Evolutionary conservation across 2,797 vertebrate species (phyloP), one percentile per base, ranked within the genome.

Genomic region (Scleropages formosus): DNA sequence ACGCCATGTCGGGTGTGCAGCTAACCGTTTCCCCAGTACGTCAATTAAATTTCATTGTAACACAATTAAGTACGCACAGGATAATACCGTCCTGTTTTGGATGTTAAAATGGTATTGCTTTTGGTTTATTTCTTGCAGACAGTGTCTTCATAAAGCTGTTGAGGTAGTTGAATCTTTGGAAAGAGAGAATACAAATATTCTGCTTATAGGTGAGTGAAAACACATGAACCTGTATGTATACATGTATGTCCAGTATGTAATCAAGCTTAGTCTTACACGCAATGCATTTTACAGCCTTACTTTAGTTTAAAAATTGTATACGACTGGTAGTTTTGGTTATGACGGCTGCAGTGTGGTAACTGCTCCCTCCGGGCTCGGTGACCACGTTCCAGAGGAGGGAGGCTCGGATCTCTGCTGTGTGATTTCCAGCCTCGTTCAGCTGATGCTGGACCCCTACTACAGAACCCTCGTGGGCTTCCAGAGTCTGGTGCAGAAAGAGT

Each of bases 401-500:
- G 85, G 85, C 13, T 78, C 82, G 49, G 95, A 96, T 80, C 84
- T 95, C 78, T 94, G 92, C 89, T 95, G 94, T 82, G 85, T 96
- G 16, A 79, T 95, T 51, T 91, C 94, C 11, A 94, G 90, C 71
- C 88, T 96, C 82, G 94, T 92, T 77, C 95, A 96, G 90, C 88
- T 96, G 78, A 95, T 96, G 93, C 90, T 95, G 88, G 95, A 96
- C 82, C 89, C 94, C 0, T 82, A 94, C 85, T 94, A 89, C 84
- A 89, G 95, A 80, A 95, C 94, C 31, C 88, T 89, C 72, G 66
- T 76, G 6, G 95, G 95, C 27, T 95, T 96, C 89, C 94, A 96
- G 88, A 93, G 93, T 80, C 92, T 95, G 27, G 78, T 96, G 80
- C 95, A 96, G 78, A 95, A 95, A 82, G 95, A 96, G 74, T 96